Percentiles rank a stretch among this genome's conserved stretches.
Evolutionary conservation across 2,113 vertebrate species (phyloP).

Genomic region (Orientallactaga bullata): DNA sequence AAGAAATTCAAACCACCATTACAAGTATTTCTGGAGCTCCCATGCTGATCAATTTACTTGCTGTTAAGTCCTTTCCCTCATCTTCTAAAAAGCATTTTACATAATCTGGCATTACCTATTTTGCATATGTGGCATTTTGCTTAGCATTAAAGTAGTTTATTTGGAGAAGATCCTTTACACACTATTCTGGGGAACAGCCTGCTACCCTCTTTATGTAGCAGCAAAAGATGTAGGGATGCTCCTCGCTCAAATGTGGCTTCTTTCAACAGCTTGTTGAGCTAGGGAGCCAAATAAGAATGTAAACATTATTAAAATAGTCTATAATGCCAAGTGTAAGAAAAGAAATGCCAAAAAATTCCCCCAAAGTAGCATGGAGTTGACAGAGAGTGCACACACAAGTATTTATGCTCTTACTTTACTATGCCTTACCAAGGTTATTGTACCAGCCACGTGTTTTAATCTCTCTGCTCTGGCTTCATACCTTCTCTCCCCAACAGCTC

Average conservation of each 20-base stretch:
- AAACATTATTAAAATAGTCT: constrained; percentile 83
- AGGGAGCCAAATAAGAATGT: constrained; percentile 54
- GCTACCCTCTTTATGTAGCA: constrained; percentile 61
- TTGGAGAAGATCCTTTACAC: constrained; percentile 73
- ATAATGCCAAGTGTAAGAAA: constrained; percentile 70
- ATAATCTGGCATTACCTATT: constrained; percentile 78
- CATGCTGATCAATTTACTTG: constrained; percentile 70
- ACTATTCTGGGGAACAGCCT: constrained; percentile 79
- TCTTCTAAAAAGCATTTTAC: constrained; percentile 69
- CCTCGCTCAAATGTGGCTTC: constrained; percentile 76
- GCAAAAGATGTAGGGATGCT: constrained; percentile 68
- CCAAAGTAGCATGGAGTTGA: constrained; percentile 61
- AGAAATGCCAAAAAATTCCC: constrained; percentile 63
- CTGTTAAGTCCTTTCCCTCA: constrained; percentile 68
- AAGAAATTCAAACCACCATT: constrained; percentile 67
- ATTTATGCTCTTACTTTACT: constrained; percentile 73
- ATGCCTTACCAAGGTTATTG: constrained; percentile 56
- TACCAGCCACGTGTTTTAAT: constrained; percentile 6
- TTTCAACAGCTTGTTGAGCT: constrained; percentile 80
- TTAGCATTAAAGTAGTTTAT: constrained; percentile 82
- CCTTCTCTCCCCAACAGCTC: background rate
- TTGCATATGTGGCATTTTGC: constrained; percentile 83
- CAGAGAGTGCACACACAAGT: constrained; percentile 64
- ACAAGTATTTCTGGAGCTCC: constrained; percentile 68
- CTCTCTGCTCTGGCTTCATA: background rate